Percentiles rank a stretch among this genome's conserved stretches.
These are phyloP conservation scores for Takifugu ocellatus DNA, from an alignment of 2,797 vertebrate species.

Conservation along the genomic window DNA sequence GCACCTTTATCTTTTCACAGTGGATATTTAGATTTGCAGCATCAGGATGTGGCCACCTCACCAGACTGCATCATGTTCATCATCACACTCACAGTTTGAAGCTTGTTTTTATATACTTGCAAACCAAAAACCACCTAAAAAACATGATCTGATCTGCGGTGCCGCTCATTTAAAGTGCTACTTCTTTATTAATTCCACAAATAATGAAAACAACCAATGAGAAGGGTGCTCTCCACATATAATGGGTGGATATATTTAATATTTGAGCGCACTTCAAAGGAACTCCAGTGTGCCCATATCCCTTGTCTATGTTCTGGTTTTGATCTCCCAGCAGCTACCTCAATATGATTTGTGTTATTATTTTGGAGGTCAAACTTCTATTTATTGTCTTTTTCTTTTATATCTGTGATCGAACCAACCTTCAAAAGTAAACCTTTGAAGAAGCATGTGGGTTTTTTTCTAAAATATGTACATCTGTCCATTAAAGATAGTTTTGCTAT, in stretches of 20 bases:
- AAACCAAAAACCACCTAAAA: too few species aligned
- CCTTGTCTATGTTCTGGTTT: background rate
- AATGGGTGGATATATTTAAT: background rate
- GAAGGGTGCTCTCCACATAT: background rate
- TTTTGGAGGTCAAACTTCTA: background rate
- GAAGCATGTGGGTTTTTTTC: too few species aligned
- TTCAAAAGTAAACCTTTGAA: too few species aligned
- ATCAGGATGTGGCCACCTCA: conserved; percentile 9
- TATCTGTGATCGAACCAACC: too few species aligned
- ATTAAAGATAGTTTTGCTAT: too few species aligned
- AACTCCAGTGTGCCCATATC: background rate
- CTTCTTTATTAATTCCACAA: background rate
- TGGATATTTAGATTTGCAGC: conserved; percentile 29
- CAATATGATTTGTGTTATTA: background rate
- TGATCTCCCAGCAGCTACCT: background rate
- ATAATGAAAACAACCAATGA: background rate
- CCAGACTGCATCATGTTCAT: background rate
- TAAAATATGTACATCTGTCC: too few species aligned
- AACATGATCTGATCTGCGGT: too few species aligned
- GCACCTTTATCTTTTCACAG: conserved; percentile 23
- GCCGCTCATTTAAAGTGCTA: background rate
- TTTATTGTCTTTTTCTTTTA: background rate
- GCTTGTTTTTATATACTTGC: background rate
- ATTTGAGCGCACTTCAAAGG: background rate
- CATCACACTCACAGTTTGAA: background rate